Evolutionary conservation across 2,888 invertebrate genomes (phyloP).

Genomic region (Cheilosia impressa): DNA sequence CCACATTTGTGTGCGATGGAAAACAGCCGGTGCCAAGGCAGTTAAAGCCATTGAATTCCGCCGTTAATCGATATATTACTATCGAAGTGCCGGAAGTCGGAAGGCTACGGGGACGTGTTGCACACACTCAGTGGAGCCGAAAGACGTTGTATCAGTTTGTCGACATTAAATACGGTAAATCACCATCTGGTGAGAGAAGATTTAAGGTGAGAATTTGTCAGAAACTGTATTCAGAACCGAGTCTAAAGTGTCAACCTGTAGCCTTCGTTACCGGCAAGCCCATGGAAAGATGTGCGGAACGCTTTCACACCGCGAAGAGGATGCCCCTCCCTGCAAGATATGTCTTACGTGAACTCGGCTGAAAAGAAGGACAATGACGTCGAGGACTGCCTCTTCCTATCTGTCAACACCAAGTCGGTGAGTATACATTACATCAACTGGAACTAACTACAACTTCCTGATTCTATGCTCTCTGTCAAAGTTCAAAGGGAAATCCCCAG

Average conservation of each 20-base stretch:
- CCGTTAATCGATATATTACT: neutral
- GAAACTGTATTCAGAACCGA: neutral
- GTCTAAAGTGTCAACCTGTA: constrained; percentile 45
- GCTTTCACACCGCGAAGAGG: constrained; percentile 78
- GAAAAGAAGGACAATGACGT: constrained; percentile 78
- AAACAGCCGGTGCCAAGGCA: neutral
- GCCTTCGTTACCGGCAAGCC: constrained; percentile 78
- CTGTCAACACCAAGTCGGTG: constrained; percentile 81
- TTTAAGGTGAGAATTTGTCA: constrained; percentile 79
- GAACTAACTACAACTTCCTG: neutral
- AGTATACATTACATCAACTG: constrained; percentile 41
- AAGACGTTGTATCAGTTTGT: constrained; percentile 80
- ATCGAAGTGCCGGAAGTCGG: constrained; percentile 79
- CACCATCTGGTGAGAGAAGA: constrained; percentile 79
- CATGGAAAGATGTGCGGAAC: constrained; percentile 80
- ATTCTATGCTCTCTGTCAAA: neutral
- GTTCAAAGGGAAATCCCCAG: constrained; percentile 78
- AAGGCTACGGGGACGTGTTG: constrained; percentile 78
- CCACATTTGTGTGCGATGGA: neutral
- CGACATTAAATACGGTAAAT: constrained; percentile 81
- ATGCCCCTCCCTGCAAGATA: constrained; percentile 81
- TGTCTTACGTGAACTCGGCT: constrained; percentile 75
- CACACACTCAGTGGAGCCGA: constrained; percentile 79
- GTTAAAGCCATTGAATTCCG: neutral
- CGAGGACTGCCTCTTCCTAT: constrained; percentile 81